phyloP scores from a whole-genome alignment of 2,113 vertebrate species.

The Xiphorhynchus elegans region DNA sequence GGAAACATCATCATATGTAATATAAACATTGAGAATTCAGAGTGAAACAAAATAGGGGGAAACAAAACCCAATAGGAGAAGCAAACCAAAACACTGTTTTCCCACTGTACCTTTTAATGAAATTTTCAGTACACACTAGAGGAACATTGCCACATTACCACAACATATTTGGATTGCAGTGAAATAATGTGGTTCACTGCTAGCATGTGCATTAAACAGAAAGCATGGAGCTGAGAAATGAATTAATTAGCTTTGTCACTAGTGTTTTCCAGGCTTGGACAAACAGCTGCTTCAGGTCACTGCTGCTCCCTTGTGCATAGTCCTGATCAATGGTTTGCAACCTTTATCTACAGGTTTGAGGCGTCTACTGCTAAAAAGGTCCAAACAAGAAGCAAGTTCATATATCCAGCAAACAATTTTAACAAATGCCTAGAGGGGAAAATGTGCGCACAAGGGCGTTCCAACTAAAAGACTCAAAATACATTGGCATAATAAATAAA shows the following conservation, averaged over 20 bases:
- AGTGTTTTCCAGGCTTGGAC: neutral
- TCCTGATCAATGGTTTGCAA: neutral
- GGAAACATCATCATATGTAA: neutral
- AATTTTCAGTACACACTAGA: neutral
- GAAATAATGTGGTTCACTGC: neutral
- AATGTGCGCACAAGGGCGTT: neutral
- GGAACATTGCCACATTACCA: neutral
- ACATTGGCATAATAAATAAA: neutral
- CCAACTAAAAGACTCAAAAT: neutral
- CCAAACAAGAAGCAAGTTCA: neutral
- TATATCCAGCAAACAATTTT: neutral
- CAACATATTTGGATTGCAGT: neutral
- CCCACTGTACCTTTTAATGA: neutral
- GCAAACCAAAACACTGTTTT: neutral
- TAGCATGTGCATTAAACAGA: neutral
- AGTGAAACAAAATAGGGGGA: neutral
- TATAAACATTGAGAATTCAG: neutral
- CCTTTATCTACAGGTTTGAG: neutral
- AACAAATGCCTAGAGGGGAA: neutral
- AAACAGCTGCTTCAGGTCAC: conserved; percentile 32
- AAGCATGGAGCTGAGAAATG: neutral
- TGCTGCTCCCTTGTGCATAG: neutral
- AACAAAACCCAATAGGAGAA: neutral
- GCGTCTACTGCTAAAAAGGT: neutral
- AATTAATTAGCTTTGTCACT: conserved; percentile 9